These are phyloP conservation scores for Aphidius ervi DNA, from an alignment of 1,140 invertebrate genomes.

Conservation along the genomic window DNA sequence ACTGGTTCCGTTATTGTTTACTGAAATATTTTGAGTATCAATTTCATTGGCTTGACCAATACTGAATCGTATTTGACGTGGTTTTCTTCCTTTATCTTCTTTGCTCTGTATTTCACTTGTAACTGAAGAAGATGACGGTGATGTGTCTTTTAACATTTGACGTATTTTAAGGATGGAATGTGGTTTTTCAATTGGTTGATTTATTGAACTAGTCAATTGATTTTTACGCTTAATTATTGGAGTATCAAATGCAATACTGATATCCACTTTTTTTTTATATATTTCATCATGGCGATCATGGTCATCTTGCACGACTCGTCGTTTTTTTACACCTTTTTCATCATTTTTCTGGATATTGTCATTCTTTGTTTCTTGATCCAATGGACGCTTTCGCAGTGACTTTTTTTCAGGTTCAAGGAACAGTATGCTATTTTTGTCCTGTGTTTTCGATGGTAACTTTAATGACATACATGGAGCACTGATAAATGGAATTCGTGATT, in stretches of 20 bases:
- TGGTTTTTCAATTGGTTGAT: constrained; percentile 32
- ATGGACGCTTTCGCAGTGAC: constrained; percentile 27
- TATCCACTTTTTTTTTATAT: constrained; percentile 25
- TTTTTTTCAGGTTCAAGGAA: constrained; percentile 27
- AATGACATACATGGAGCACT: constrained; percentile 40
- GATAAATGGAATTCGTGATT: constrained; percentile 40
- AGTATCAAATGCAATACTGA: constrained; percentile 38
- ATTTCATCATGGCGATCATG: constrained; percentile 3
- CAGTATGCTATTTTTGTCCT: constrained; percentile 32
- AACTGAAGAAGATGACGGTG: constrained; percentile 21
- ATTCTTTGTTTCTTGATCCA: constrained; percentile 25
- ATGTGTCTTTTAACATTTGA: constrained; percentile 40
- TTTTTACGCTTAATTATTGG: constrained; percentile 42
- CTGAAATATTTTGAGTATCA: no score
- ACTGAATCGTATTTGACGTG: constrained; percentile 37
- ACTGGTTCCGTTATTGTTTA: not conserved
- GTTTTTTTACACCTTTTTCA: constrained; percentile 27
- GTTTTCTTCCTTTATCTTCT: constrained; percentile 25
- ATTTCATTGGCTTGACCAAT: constrained; percentile 25
- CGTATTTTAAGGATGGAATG: constrained; percentile 50
- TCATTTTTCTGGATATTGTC: constrained; percentile 12
- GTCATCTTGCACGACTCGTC: constrained; percentile 1
- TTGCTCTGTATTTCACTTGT: not conserved
- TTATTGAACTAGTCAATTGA: constrained; percentile 4
- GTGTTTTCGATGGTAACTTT: constrained; percentile 19